Evolutionary conservation across 2,113 vertebrate species (phyloP).

Genomic region (Piaya cayana): DNA sequence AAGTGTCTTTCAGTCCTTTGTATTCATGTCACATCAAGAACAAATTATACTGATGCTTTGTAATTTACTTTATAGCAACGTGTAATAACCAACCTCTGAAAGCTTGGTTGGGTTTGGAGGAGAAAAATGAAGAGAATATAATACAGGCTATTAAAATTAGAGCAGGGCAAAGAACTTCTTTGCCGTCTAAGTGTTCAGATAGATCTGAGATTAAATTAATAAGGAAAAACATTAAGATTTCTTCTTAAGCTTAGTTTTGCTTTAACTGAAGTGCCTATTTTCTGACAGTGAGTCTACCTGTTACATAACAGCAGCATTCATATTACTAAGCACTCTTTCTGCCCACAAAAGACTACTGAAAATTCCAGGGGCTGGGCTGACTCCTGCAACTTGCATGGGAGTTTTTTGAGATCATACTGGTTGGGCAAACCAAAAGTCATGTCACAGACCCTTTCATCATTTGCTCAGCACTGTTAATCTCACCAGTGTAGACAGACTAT

Average conservation of each 20-base stretch:
- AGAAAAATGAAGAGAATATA: not conserved
- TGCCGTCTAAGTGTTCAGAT: not conserved
- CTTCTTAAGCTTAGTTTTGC: not conserved
- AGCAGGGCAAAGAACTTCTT: not conserved
- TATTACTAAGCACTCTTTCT: not conserved
- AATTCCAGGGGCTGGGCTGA: not conserved
- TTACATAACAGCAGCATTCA: not conserved
- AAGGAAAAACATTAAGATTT: not conserved
- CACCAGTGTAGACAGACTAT: not conserved
- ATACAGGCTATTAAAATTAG: not conserved
- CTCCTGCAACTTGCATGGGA: not conserved
- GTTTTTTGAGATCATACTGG: rapidly evolving
- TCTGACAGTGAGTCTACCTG: not conserved
- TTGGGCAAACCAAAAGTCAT: not conserved
- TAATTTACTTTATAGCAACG: not conserved
- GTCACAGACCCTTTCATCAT: not conserved
- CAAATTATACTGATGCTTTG: not conserved
- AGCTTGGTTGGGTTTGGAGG: not conserved
- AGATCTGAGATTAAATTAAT: not conserved
- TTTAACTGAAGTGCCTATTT: not conserved
- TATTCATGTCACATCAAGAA: not conserved
- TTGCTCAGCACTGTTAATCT: not conserved
- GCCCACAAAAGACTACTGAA: not conserved
- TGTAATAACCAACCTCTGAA: not conserved
- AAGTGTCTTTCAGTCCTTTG: not conserved